Percentiles rank a stretch among this genome's conserved stretches.
phyloP scores from a whole-genome alignment of 2,888 invertebrate genomes.

The Onchidella celtica region DNA sequence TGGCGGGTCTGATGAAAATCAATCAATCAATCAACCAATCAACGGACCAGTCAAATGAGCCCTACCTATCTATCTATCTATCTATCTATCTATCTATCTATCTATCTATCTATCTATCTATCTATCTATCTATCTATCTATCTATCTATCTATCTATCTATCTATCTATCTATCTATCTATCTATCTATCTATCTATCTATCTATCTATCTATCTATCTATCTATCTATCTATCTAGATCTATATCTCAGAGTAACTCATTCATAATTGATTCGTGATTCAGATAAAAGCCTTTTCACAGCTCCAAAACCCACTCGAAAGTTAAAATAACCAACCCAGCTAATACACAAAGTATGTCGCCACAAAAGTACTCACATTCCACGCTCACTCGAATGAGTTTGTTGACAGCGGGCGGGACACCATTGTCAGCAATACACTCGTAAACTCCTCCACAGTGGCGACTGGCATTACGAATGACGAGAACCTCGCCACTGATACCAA shows the following conservation, averaged over 20 bases:
- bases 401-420: constrained; percentile 95
- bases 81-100: neutral
- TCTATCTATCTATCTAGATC: no score
- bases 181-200: no score
- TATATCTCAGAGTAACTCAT: neutral
- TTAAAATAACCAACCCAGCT: no score
- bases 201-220: neutral
- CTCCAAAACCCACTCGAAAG: no score
- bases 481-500: constrained; percentile 83
- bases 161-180: no score
- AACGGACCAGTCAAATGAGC: neutral
- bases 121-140: neutral
- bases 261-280: neutral
- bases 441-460: constrained; percentile 93
- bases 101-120: neutral
- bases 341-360: no score
- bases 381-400: constrained; percentile 91
- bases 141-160: no score
- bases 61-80: neutral
- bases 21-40: neutral
- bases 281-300: no score
- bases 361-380: constrained; percentile 94
- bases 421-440: constrained; percentile 94
- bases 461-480: constrained; percentile 89
- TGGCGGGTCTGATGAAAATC: constrained; percentile 60